phyloP scores from a whole-genome alignment of 1,140 invertebrate species.

The Steinernema khuongi region DNA sequence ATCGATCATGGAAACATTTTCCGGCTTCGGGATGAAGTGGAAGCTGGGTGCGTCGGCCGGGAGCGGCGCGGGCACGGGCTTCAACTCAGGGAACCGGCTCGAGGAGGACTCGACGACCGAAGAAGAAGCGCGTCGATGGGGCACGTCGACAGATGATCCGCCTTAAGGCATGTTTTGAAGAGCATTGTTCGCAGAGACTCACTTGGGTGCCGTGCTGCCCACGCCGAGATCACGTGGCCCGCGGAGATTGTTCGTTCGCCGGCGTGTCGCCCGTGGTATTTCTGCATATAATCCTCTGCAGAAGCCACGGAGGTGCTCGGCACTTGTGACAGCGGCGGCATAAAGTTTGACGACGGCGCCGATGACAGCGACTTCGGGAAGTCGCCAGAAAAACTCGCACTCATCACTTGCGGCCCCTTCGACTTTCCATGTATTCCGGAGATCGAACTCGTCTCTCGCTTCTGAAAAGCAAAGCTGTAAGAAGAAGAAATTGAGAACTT shows the following conservation, averaged over 20 bases:
- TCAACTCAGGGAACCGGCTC: neutral
- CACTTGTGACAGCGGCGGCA: neutral
- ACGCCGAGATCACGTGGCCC: neutral
- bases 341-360: neutral
- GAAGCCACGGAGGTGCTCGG: neutral
- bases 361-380: neutral
- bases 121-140: neutral
- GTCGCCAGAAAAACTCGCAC: neutral
- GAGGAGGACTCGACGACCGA: neutral
- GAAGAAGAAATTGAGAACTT: no score
- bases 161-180: neutral
- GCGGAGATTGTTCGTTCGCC: neutral
- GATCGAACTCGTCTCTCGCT: neutral
- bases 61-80: neutral
- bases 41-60: neutral
- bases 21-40: neutral
- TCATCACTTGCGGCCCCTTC: neutral
- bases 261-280: neutral
- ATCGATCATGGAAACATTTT: constrained; percentile 14
- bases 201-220: neutral
- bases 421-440: neutral
- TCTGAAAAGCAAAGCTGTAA: neutral
- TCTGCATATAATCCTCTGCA: neutral
- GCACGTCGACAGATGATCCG: neutral
- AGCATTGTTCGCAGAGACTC: neutral